phyloP scores from a whole-genome alignment of 2,797 vertebrate species.

The Rhinoraja longicauda region DNA sequence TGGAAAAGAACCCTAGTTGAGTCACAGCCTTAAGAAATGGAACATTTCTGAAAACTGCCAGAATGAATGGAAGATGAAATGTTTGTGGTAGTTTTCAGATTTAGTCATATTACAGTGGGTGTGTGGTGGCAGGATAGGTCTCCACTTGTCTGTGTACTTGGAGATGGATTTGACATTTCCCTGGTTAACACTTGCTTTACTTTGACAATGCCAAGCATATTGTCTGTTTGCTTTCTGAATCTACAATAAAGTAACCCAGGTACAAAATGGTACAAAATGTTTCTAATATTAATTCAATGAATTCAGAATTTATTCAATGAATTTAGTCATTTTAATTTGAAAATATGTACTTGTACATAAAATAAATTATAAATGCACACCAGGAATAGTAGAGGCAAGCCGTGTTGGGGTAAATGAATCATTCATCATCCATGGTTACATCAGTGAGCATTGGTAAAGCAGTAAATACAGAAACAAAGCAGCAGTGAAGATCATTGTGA shows the following conservation, averaged over 20 bases:
- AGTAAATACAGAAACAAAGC: background rate
- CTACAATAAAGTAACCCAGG: background rate
- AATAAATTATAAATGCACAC: background rate
- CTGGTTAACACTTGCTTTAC: background rate
- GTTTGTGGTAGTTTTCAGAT: background rate
- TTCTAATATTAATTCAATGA: background rate
- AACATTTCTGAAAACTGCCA: background rate
- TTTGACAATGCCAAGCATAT: background rate
- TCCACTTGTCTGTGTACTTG: background rate
- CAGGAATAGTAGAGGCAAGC: constrained; percentile 2
- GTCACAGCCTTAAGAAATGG: background rate
- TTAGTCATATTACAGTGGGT: background rate
- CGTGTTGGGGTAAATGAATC: background rate
- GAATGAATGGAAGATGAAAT: background rate
- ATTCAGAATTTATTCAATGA: background rate
- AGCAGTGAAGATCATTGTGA: background rate
- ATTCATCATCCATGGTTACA: background rate
- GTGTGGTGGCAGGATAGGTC: background rate
- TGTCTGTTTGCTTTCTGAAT: background rate
- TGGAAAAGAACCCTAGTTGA: background rate
- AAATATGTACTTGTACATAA: background rate
- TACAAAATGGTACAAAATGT: background rate
- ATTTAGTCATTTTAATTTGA: background rate
- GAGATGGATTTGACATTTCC: background rate
- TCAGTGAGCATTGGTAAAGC: background rate